A percentile compares a stretch with the other conserved stretches of the same genome.
These are phyloP conservation scores for Diuraphis noxia DNA, from an alignment of 1,140 invertebrate species.

Conservation along the genomic window DNA sequence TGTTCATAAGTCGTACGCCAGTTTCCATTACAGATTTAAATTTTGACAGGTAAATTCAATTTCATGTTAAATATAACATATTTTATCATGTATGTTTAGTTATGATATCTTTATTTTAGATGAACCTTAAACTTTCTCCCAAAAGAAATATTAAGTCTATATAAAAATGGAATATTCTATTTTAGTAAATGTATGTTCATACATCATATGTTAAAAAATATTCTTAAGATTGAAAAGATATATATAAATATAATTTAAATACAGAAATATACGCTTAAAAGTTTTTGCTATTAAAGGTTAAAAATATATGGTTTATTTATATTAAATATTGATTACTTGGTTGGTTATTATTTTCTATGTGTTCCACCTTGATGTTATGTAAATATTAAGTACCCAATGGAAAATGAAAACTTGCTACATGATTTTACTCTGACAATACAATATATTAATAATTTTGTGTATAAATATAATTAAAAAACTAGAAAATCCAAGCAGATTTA, in stretches of 20 bases:
- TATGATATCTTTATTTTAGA: not conserved
- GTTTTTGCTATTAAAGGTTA: too few relatives aligned
- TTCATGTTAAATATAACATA: not conserved
- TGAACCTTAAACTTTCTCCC: not conserved
- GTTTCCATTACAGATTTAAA: not conserved
- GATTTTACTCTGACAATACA: too few relatives aligned
- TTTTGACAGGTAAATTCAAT: not conserved
- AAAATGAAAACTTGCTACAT: too few relatives aligned
- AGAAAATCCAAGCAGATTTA: too few relatives aligned
- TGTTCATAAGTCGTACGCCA: not conserved
- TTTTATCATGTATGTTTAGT: not conserved
- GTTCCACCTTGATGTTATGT: too few relatives aligned
- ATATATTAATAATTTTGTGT: too few relatives aligned
- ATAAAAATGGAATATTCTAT: not conserved
- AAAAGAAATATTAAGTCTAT: not conserved
- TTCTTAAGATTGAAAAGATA: not conserved
- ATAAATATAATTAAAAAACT: too few relatives aligned
- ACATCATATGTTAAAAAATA: too few relatives aligned
- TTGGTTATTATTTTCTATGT: too few relatives aligned
- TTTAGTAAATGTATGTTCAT: not conserved
- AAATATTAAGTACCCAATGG: too few relatives aligned
- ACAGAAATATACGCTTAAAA: not conserved
- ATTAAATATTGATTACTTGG: too few relatives aligned
- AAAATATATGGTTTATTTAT: too few relatives aligned
- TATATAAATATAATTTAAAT: not conserved